A percentile compares a stretch with the other conserved stretches of the same genome.
Evolutionary conservation across 1,140 invertebrate species (phyloP).

Genomic region (Palaemon carinicauda): DNA sequence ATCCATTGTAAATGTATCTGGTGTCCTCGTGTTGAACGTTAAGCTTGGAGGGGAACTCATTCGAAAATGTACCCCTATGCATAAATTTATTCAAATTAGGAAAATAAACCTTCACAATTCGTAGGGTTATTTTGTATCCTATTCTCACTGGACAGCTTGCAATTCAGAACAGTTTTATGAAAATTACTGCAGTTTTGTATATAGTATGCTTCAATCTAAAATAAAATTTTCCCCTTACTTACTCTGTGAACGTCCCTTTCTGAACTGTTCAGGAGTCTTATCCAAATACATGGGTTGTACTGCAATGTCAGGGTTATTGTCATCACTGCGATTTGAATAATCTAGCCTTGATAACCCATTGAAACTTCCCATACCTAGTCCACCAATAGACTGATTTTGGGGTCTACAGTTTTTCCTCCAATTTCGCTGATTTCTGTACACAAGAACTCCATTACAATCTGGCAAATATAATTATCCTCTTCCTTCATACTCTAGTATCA

Average conservation of each 20-base stretch:
- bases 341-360: neutral
- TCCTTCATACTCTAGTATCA: too few species aligned
- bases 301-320: neutral
- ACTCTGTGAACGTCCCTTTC: constrained; percentile 34
- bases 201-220: neutral
- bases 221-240: neutral
- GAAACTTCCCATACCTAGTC: neutral
- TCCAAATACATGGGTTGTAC: constrained; percentile 30
- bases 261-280: constrained; percentile 20
- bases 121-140: neutral
- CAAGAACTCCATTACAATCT: too few species aligned
- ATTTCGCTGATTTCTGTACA: too few species aligned
- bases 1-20: constrained; percentile 5
- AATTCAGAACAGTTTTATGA: neutral
- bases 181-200: neutral
- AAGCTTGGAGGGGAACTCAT: constrained; percentile 41
- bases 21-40: neutral
- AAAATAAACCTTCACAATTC: neutral
- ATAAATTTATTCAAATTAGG: neutral
- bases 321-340: constrained; percentile 9
- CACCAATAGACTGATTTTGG: neutral
- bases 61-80: constrained; percentile 15
- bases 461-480: too few species aligned
- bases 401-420: neutral
- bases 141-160: too few species aligned